These are phyloP conservation scores for Petrocephalus microphthalmus DNA, from an alignment of 2,113 vertebrate genomes.

Conservation along the genomic window DNA sequence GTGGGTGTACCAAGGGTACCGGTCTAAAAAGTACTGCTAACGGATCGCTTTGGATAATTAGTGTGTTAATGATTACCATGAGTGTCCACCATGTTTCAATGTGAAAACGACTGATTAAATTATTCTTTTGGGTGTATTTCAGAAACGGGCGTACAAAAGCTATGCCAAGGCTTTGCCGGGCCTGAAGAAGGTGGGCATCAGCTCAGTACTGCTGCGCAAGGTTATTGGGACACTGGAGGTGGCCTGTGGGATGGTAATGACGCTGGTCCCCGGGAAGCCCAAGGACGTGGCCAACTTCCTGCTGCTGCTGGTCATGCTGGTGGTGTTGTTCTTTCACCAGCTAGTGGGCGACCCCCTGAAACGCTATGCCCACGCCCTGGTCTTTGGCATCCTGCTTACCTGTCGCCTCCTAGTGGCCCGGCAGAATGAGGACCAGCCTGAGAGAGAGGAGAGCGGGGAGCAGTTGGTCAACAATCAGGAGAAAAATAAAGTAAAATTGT, in stretches of 20 bases:
- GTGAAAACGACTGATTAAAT: background rate
- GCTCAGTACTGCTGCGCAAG: conserved; percentile 90
- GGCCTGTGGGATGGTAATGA: conserved; percentile 87
- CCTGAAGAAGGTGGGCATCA: conserved; percentile 90
- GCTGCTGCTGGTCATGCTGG: conserved; percentile 87
- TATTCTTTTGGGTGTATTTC: conserved; percentile 33
- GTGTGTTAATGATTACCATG: background rate
- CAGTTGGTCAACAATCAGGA: conserved; percentile 69
- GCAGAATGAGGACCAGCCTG: conserved; percentile 79
- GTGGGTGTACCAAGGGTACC: background rate
- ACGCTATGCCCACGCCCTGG: conserved; percentile 89
- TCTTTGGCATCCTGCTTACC: conserved; percentile 94
- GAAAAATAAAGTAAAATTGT: conserved; percentile 92
- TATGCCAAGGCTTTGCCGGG: conserved; percentile 89
- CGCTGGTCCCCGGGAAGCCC: conserved; percentile 84
- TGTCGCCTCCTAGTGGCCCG: conserved; percentile 91
- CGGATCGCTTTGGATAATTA: background rate
- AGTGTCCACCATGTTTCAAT: background rate
- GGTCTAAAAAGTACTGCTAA: background rate
- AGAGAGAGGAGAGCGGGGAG: conserved; percentile 74
- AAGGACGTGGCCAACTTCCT: conserved; percentile 96
- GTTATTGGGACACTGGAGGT: conserved; percentile 90
- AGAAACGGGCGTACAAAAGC: conserved; percentile 97
- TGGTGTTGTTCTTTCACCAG: conserved; percentile 94
- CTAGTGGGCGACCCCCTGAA: conserved; percentile 94